Base-by-base conservation (phyloP, 1,140 invertebrate genomes). In the Drosophila kikkawai region DNA sequence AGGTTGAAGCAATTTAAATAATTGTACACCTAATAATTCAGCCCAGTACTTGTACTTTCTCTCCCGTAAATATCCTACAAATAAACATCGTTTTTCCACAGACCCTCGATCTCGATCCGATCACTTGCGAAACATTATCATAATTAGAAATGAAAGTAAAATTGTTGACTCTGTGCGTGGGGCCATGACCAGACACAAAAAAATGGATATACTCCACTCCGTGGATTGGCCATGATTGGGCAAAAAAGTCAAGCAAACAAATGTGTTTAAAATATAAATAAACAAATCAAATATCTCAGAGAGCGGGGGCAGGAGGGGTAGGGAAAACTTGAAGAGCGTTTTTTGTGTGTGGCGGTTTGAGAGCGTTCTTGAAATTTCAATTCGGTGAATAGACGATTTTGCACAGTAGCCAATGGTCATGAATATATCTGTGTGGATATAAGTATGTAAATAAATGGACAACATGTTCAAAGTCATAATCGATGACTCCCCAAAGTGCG, bases 101-200 rank as follows among this genome's bases (percentile, higher is more conserved):
- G 57, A 34, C 29, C 50, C 50, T 48, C 66, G 77, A 75, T 68
- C 73, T 66, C 74, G 79, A 85, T 85, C 68, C 74, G 79, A 85
- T 90, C 81, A 77, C 65, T 85, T 79, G 79, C 75, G 65, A 79
- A 82, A 83, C 75, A 82, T 79, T 80, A 75, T 76, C 75, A 85
- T 90, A 91, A 82, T 90, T 77, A 80, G 79, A 90, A 90, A 90
- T 85, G 85, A 90, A 90, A 90, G 85, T 90, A 90, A 88, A 87
- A 85, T 68, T 53, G 78, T 79, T 48, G 41, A 32, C 37, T 59
- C 51, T 59, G 36, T 83, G 84, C 68, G 84, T 87, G 79, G 82
- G 78, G 66, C 42, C 60, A 79, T 90, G 85, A 90, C 79, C 59
- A 41, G 69, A 55, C 84, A 87, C 13, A 88, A 82, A 67, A 67